phyloP scores from a whole-genome alignment of 2,888 invertebrate genomes.

The Venusia cambrica region DNA sequence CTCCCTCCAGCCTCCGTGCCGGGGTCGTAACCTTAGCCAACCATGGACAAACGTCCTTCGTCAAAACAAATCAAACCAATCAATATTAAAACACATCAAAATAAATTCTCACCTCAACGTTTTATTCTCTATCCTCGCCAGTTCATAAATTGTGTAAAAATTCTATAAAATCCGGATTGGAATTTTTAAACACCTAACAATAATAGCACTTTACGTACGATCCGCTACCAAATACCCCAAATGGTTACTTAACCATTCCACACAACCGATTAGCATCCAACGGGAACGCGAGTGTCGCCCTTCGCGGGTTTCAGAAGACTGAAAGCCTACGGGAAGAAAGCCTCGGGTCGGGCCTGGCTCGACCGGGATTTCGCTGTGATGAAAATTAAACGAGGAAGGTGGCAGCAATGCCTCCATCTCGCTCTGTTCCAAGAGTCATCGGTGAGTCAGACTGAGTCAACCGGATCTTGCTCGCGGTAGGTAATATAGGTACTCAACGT shows the following conservation, averaged over 20 bases:
- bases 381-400: conserved; percentile 48
- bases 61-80: conserved; percentile 57
- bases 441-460: conserved; percentile 56
- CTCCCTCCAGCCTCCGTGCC: conserved; percentile 42
- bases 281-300: conserved; percentile 40
- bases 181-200: conserved; percentile 27
- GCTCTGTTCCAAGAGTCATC: conserved; percentile 44
- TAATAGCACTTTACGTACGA: conserved; percentile 32
- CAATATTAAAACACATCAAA: conserved; percentile 39
- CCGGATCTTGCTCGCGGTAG: conserved; percentile 27
- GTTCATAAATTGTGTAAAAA: conserved; percentile 17
- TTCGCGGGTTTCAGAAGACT: conserved; percentile 58
- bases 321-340: conserved; percentile 75
- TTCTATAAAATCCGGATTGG: conserved; percentile 7
- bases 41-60: conserved; percentile 39
- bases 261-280: conserved; percentile 47
- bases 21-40: conserved; percentile 68
- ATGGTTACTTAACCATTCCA: conserved; percentile 70
- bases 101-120: conserved; percentile 45
- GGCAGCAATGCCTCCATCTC: conserved; percentile 47
- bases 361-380: conserved; percentile 59
- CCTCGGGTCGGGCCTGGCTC: conserved; percentile 37
- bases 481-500: too few relatives aligned
- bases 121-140: conserved; percentile 30
- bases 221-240: conserved; percentile 31